Evolutionary conservation across 2,113 vertebrate species (phyloP), one percentile per base, ranked within the genome.

Genomic region (Callipepla californica): DNA sequence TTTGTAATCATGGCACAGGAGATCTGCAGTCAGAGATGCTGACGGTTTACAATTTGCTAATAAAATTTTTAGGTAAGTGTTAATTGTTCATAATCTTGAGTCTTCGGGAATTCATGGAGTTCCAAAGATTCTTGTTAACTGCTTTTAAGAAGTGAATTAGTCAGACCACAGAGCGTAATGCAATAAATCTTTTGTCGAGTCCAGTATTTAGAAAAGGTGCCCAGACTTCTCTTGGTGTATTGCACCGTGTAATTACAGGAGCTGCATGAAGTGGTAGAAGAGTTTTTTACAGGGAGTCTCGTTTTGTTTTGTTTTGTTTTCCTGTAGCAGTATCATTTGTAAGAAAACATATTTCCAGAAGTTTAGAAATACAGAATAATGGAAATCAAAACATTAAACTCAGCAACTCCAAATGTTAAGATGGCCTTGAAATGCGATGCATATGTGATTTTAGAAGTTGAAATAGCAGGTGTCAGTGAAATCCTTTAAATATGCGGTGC

Each of bases 1-100:
- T 83, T 80, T 72, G 73, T 90, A 94, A 94, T 96, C 65, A 34
- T 73, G 36, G 92, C 92, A 76, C 61, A 44, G 55, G 65, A 93
- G 45, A 69, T 76, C 45, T 94, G 90, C 69, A 92, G 93, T 69
- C 74, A 85, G 74, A 93, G 50, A 59, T 86, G 80, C 42, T 73
- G 84, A 93, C 76, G 45, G 36, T 51, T 90, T 92, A 36, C 69
- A 0, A 0, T 82, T 94, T 81, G 19, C 30, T 94, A 63, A 94
- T 93, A 92, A 76, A 93, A 90, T 94, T 90, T 77, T 85, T 73
- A 14, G 13, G 12, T 75, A 80, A 84, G 16, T 80, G 62, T 69
- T 92, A 90, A 90, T 90, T 95, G 50, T 44, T 82, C 22, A 55
- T 74, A 79, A 85, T 74, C 69, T 74, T 65, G 47, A 90, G 67